These are phyloP conservation scores for Philonicus albiceps DNA, from an alignment of 2,888 invertebrate species.

Conservation along the genomic window DNA sequence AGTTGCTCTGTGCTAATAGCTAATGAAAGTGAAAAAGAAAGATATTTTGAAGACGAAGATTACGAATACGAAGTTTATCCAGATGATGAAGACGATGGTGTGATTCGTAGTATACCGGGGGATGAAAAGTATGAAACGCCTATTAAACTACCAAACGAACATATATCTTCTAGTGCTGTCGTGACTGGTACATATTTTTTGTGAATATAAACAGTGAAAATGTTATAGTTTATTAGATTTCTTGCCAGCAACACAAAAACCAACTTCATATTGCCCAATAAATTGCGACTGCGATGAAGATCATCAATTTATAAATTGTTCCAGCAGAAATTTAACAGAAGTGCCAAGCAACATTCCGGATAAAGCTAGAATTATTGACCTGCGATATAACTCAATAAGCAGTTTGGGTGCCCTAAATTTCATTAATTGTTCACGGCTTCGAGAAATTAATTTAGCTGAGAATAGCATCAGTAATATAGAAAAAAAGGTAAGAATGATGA, in stretches of 20 bases:
- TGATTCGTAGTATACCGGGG: conserved; percentile 39
- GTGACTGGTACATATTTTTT: neutral
- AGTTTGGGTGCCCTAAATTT: conserved; percentile 57
- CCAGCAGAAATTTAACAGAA: conserved; percentile 64
- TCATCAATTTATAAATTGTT: conserved; percentile 63
- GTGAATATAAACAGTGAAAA: neutral
- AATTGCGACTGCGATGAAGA: conserved; percentile 58
- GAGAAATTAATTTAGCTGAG: conserved; percentile 57
- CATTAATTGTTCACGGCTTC: conserved; percentile 55
- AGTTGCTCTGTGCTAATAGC: conserved; percentile 7
- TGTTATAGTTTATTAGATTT: neutral
- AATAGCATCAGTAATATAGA: conserved; percentile 56
- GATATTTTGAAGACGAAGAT: conserved; percentile 51
- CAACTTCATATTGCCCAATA: conserved; percentile 58
- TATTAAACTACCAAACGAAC: neutral
- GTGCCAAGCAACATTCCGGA: conserved; percentile 63
- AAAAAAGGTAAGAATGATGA: conserved; percentile 54
- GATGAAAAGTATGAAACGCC: neutral
- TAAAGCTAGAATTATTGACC: conserved; percentile 57
- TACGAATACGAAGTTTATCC: conserved; percentile 53
- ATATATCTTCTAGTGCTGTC: neutral
- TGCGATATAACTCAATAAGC: conserved; percentile 59
- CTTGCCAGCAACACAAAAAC: conserved; percentile 54
- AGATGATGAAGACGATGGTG: conserved; percentile 11
- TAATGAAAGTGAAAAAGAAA: neutral